Conservation (phyloP, 2,113 vertebrate genomes). For the Shinisaurus crocodilurus region DNA sequence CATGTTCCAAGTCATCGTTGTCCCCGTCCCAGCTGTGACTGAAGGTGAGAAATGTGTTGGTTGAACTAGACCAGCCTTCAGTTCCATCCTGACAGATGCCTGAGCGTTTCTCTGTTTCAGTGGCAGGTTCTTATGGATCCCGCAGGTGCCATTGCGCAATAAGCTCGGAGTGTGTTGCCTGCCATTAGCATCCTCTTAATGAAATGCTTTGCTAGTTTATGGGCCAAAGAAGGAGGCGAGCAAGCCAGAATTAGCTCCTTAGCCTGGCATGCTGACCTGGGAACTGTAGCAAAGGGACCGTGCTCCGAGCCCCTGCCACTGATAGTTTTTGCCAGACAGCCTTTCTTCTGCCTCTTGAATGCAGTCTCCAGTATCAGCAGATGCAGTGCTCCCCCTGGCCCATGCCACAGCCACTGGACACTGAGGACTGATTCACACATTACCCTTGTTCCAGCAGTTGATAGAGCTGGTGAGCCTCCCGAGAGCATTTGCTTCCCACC, state of each 20-base stretch:
- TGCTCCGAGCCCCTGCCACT: neutral
- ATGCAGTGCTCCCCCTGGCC: neutral
- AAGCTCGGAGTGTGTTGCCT: neutral
- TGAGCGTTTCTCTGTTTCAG: neutral
- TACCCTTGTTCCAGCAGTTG: neutral
- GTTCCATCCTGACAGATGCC: neutral
- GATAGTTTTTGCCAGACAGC: neutral
- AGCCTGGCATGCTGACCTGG: neutral
- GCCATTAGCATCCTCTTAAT: neutral
- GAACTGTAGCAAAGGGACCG: neutral
- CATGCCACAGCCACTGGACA: neutral
- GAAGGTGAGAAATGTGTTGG: neutral
- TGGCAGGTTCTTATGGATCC: neutral
- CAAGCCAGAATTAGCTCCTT: neutral
- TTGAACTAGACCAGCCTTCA: neutral
- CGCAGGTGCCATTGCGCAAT: neutral
- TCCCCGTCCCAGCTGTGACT: no score
- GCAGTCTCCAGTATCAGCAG: neutral
- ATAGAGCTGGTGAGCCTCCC: no score
- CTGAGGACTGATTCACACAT: neutral
- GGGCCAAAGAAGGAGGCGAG: neutral
- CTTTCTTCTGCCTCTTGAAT: neutral
- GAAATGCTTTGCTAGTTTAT: conserved; percentile 12
- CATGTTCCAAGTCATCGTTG: neutral
- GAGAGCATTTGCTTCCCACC: neutral